phyloP scores from a whole-genome alignment of 1,140 invertebrate species.

The Plodia interpunctella region DNA sequence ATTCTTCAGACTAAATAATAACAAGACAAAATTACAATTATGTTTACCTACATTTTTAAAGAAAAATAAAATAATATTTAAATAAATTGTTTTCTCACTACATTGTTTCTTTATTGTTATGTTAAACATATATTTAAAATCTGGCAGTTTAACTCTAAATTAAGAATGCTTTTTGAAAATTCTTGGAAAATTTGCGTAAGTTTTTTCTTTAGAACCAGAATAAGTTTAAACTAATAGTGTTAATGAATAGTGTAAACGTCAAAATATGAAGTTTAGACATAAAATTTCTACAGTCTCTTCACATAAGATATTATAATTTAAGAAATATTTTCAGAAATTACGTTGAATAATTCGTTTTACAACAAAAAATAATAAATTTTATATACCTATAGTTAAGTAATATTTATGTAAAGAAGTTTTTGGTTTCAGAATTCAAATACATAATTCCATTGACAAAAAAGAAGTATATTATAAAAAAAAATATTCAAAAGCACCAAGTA shows the following conservation, averaged over 20 bases:
- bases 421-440: neutral
- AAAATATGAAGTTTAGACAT: too few relatives aligned
- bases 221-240: too few relatives aligned
- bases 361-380: too few relatives aligned
- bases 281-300: too few relatives aligned
- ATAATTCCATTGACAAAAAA: neutral
- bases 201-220: too few relatives aligned
- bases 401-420: neutral
- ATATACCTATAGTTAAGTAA: neutral
- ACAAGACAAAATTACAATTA: too few relatives aligned
- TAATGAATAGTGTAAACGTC: too few relatives aligned
- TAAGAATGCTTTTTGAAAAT: neutral
- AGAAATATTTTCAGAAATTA: too few relatives aligned
- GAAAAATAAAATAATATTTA: neutral
- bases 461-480: neutral
- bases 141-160: neutral
- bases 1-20: too few relatives aligned
- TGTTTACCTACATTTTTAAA: too few relatives aligned
- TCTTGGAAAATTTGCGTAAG: too few relatives aligned
- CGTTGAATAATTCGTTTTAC: neutral
- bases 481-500: neutral
- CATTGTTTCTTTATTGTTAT: neutral
- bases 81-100: conserved; percentile 3
- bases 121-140: neutral
- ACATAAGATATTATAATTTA: too few relatives aligned